Conservation (phyloP, 2,797 vertebrate species). For the Anisognathus igniventris region DNA sequence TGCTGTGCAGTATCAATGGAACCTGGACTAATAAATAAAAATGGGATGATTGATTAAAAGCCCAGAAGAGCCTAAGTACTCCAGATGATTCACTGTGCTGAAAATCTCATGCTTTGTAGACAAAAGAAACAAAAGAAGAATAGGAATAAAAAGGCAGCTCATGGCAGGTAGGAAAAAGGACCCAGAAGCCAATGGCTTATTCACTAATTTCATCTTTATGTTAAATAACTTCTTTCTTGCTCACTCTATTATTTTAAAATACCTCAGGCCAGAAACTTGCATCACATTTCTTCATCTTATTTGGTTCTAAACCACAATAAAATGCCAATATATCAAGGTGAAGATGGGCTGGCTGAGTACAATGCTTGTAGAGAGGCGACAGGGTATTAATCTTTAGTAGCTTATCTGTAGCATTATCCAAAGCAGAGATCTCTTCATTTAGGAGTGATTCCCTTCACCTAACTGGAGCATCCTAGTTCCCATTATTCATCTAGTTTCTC, state of each 20-base stretch:
- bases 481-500: background rate
- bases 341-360: background rate
- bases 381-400: background rate
- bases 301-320: background rate
- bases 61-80: background rate
- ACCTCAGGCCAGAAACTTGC: background rate
- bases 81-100: slow-evolving; percentile 5
- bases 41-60: slow-evolving; percentile 37
- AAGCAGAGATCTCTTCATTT: background rate
- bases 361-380: background rate
- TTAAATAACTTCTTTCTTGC: background rate
- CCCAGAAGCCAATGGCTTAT: background rate
- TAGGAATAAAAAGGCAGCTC: background rate
- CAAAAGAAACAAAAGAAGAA: background rate
- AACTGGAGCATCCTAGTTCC: background rate
- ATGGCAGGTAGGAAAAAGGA: background rate
- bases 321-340: background rate
- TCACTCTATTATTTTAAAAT: background rate
- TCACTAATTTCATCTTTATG: background rate
- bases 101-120: background rate
- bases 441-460: background rate
- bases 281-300: background rate
- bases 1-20: background rate
- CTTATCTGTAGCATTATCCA: background rate
- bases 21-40: slow-evolving; percentile 29